phyloP scores from a whole-genome alignment of 2,797 vertebrate species.

The Anas bernieri region DNA sequence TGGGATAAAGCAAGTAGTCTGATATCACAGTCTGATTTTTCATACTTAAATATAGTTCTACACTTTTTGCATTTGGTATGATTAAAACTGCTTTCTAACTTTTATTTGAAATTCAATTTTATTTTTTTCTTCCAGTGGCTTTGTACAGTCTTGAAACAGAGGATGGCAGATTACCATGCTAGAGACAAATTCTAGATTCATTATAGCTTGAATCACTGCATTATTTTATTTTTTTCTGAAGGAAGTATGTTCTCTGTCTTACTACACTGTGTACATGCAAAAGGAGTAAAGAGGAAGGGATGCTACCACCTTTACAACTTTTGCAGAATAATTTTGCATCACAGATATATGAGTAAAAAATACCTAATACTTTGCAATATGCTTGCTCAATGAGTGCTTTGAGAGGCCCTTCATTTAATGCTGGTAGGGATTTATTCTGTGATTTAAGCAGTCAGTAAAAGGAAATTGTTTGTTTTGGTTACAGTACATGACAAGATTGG shows the following conservation, averaged over 20 bases:
- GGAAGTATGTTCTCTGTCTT: neutral
- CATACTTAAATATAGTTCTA: neutral
- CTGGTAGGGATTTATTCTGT: slow-evolving; percentile 8
- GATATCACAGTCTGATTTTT: neutral
- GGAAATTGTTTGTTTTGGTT: slow-evolving; percentile 24
- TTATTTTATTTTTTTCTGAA: neutral
- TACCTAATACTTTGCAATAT: neutral
- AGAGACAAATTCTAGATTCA: neutral
- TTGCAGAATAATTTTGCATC: neutral
- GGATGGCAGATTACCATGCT: neutral
- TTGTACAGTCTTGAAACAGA: neutral
- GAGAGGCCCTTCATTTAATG: neutral
- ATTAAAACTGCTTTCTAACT: neutral
- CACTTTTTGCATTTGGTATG: neutral
- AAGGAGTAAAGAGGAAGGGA: neutral
- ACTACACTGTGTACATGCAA: neutral
- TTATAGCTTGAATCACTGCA: neutral
- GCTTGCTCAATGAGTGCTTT: neutral
- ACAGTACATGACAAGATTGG: neutral
- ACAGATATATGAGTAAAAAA: neutral
- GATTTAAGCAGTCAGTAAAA: neutral
- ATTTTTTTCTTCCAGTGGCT: neutral
- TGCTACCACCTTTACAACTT: neutral
- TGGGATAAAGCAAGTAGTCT: neutral
- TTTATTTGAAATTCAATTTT: neutral